phyloP scores from a whole-genome alignment of 92 coral and sea anemone species.

The Palythoa grandis region DNA sequence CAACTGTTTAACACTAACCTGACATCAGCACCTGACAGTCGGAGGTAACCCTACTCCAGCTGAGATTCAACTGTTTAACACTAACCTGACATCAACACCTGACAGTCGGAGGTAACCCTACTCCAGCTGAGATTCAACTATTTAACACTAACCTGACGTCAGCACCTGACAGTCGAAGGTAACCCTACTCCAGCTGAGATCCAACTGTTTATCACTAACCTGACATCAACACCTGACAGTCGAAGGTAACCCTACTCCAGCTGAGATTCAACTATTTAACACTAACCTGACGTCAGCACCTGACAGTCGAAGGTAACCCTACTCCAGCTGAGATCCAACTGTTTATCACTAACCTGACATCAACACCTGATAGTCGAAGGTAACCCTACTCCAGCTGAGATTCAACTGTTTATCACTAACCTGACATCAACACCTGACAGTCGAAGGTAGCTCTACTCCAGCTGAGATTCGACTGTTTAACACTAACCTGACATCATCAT shows the following conservation, averaged over 20 bases:
- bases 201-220: constrained; percentile 62
- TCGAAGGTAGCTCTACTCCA: constrained; percentile 88
- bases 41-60: too few species aligned
- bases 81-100: too few species aligned
- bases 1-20: constrained; percentile 50
- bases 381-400: too few species aligned
- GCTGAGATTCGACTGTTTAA: constrained; percentile 73
- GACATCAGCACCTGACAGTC: constrained; percentile 19
- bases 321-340: constrained; percentile 54
- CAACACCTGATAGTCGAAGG: constrained; percentile 62
- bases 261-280: constrained; percentile 81
- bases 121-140: too few species aligned
- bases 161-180: constrained; percentile 67
- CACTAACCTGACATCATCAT: constrained; percentile 74
- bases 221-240: constrained; percentile 51
- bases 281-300: background rate
- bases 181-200: constrained; percentile 65
- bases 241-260: too few species aligned
- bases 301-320: constrained; percentile 59
- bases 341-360: constrained; percentile 70
- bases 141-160: constrained; percentile 68
- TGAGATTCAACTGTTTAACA: too few species aligned
- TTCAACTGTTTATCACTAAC: constrained; percentile 57
- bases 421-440: constrained; percentile 75
- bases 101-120: too few species aligned